Base-by-base conservation (phyloP, 92 coral and sea anemone genomes). In the Epizoanthus scotinus region DNA sequence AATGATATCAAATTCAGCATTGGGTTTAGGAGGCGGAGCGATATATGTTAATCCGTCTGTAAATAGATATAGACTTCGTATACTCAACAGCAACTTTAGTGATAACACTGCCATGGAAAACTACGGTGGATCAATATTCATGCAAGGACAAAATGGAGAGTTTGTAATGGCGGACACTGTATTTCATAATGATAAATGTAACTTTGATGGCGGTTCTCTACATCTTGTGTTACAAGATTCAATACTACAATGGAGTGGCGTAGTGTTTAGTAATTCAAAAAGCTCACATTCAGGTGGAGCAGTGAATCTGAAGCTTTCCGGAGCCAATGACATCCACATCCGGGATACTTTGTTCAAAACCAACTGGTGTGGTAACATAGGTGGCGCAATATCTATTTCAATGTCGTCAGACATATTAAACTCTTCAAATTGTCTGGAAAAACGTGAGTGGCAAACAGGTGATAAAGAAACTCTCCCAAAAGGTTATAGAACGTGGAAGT, bases 401-500 rank as follows among this genome's bases (percentile, higher is more conserved):
- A 63, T 67, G 84, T 40, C 71, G 20, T 72, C 47, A 17, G 83
- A 77, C 75, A 53, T 21, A 27, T 44, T 67, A 38, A 84, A 77
- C 10, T 31, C 31, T 49, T 61, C 56, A 14, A 63, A 70, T 19
- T 83, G 86, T 72, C 78, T 71, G 26, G 57, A 53, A 7, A 53
- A 53, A 28, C 25, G 27, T 77, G 74, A 31, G 42, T 31, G 17
- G 18, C 27, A 14, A 64, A 61, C 20, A 0, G 44, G 22, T 1
- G 14, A 3, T 22, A 56, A 36, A 44, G 13, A 34, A 18, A 6
- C 42, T 1, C 52, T 40, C 40, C 57, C 73, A 13, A 28, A 18
- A 34, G 67, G 71, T 49, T 86, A 83, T 54, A 61, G 94, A 82
- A 58, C 57, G 10, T 86, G 90, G 94, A 40, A 60, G 9, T 78